Evolutionary conservation across 2,797 vertebrate species (phyloP), one percentile per base, ranked within the genome.

Genomic region (Cyclopterus lumpus): DNA sequence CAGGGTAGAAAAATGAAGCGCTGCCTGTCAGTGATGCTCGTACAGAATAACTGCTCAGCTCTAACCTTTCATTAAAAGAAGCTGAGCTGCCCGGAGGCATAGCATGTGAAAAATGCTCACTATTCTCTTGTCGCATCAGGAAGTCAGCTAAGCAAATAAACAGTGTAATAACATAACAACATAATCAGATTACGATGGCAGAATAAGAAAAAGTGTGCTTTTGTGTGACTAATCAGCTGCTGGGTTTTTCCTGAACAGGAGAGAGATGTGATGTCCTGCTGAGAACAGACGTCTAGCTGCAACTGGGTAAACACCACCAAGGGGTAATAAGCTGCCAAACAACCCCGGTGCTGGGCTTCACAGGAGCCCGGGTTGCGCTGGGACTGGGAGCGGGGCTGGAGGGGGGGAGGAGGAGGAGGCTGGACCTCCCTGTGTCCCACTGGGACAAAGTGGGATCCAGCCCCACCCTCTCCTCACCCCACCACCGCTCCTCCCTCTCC

Each of bases 321-420:
- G 89, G 84, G 90, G 88, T 88, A 92, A 91, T 75, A 82, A 71
- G 73, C 83, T 76, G 77, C 66, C 81, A 84, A 76, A 81, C 75
- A 72, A 46, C 79, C 59, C 80, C 0, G 49, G 69, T 64, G 78
- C 70, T 32, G 54, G 75, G 81, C 88, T 85, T 85, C 79, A 83
- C 70, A 32, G 59, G 77, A 79, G 75, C 53, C 55, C 1, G 22
- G 67, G 63, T 57, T 58, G 51, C 11, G 70, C 80, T 68, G 72
- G 75, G 71, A 59, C 60, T 26, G 46, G 71, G 48, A 68, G 57
- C 28, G 16, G 34, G 36, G 24, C 34, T 73, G 77, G 34, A 53
- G 67, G 67, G 54, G 32, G 53, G 28, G 34, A 9, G 73, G 40
- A 54, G 68, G 73, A 18, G 75, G 48, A 5, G 49, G 16, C 53